Evolutionary conservation across 2,797 vertebrate species (phyloP).

Genomic region (Scomberomorus guttatus): DNA sequence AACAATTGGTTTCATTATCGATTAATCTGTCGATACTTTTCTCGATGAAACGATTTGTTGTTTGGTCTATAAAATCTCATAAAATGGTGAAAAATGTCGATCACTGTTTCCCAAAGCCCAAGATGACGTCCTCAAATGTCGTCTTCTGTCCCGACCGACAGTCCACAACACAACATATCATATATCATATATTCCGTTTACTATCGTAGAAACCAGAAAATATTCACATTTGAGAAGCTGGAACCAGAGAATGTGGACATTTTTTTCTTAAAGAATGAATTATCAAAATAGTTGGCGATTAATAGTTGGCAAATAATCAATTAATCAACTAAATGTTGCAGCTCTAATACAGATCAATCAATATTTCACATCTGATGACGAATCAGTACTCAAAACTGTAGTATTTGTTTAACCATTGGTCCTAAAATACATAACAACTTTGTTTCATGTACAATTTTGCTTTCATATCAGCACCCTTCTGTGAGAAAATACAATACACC

Average conservation of each 20-base stretch:
- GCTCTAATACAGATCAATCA: not conserved
- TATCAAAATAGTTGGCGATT: not conserved
- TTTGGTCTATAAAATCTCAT: too few relatives aligned
- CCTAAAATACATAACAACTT: not conserved
- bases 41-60: too few relatives aligned
- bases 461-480: constrained; percentile 12
- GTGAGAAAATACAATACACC: constrained; percentile 38
- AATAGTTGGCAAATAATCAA: not conserved
- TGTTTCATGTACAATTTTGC: constrained; percentile 8
- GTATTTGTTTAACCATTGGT: not conserved
- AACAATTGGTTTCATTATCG: too few relatives aligned
- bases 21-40: too few relatives aligned
- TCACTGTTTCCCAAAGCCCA: too few relatives aligned
- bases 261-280: not conserved
- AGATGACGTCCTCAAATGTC: too few relatives aligned
- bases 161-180: too few relatives aligned
- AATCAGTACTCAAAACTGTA: not conserved
- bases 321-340: not conserved
- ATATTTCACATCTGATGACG: constrained; percentile 15
- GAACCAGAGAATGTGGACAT: too few relatives aligned
- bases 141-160: too few relatives aligned
- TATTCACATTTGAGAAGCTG: too few relatives aligned
- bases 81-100: too few relatives aligned
- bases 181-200: too few relatives aligned
- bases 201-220: not conserved